Conservation (phyloP, 2,797 vertebrate genomes). For the Tarsius wallacei region DNA sequence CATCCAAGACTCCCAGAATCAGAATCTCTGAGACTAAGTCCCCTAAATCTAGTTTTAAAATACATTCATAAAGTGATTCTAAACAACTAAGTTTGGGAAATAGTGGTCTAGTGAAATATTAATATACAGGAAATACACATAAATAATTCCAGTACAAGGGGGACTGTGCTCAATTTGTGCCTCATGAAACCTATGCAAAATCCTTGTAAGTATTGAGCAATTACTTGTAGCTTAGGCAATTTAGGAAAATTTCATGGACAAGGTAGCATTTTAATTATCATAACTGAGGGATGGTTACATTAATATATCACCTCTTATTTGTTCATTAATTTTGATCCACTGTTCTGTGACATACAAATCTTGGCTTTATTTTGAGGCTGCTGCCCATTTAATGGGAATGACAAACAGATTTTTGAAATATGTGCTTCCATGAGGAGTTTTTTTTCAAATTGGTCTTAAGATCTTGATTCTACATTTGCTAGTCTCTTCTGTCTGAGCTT, state of each 20-base stretch:
- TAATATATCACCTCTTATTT: conserved; percentile 54
- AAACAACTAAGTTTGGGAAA: conserved; percentile 7
- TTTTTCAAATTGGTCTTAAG: conserved; percentile 56
- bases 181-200: conserved; percentile 24
- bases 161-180: not conserved
- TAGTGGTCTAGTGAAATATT: not conserved
- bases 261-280: conserved; percentile 26
- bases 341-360: not conserved
- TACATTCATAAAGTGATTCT: not conserved
- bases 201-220: not conserved
- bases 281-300: not conserved
- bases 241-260: not conserved
- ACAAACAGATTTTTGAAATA: conserved; percentile 47
- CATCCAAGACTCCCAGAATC: conserved; percentile 11
- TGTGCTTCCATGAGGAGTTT: conserved; percentile 38
- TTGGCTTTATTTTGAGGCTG: conserved; percentile 38
- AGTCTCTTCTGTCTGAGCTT: conserved; percentile 61
- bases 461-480: conserved; percentile 65
- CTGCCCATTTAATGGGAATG: conserved; percentile 31
- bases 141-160: not conserved
- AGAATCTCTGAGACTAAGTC: not conserved
- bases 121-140: not conserved
- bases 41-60: not conserved
- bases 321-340: not conserved
- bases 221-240: not conserved